Conservation (phyloP, 2,888 invertebrate species). For the Cistogaster globosa region DNA sequence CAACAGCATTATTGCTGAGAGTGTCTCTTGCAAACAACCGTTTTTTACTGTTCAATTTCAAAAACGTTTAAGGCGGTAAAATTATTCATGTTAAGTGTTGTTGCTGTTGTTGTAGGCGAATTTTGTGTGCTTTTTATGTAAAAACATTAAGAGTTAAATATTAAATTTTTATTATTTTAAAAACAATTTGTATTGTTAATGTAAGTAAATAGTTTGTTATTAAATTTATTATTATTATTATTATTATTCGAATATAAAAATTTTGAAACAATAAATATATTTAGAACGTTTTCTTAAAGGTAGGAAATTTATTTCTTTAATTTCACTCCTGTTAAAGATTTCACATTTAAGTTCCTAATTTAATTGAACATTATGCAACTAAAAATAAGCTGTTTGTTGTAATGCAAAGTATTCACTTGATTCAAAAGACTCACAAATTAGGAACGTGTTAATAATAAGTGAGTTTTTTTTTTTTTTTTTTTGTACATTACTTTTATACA, state of each 20-base stretch:
- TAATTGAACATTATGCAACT: too few relatives aligned
- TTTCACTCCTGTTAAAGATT: too few relatives aligned
- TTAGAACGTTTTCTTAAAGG: neutral
- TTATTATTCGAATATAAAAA: too few relatives aligned
- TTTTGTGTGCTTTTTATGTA: too few relatives aligned
- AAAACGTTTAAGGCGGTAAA: neutral
- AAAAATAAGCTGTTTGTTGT: neutral
- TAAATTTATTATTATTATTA: too few relatives aligned
- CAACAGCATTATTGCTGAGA: neutral
- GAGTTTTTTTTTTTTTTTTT: conserved; percentile 21
- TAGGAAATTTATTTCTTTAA: too few relatives aligned
- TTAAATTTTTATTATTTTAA: too few relatives aligned
- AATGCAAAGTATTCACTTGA: neutral
- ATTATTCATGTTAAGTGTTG: neutral
- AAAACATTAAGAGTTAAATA: too few relatives aligned
- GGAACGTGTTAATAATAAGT: conserved; percentile 34
- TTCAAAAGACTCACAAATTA: conserved; percentile 19
- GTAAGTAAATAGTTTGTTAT: too few relatives aligned
- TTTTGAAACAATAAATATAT: neutral
- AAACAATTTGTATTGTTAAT: too few relatives aligned
- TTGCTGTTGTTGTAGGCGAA: neutral
- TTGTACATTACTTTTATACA: neutral
- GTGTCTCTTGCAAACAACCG: neutral
- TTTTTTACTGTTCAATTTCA: neutral
- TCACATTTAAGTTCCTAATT: too few relatives aligned